These are phyloP conservation scores for Plebejus melissa DNA, from an alignment of 2,888 invertebrate species.

Conservation along the genomic window DNA sequence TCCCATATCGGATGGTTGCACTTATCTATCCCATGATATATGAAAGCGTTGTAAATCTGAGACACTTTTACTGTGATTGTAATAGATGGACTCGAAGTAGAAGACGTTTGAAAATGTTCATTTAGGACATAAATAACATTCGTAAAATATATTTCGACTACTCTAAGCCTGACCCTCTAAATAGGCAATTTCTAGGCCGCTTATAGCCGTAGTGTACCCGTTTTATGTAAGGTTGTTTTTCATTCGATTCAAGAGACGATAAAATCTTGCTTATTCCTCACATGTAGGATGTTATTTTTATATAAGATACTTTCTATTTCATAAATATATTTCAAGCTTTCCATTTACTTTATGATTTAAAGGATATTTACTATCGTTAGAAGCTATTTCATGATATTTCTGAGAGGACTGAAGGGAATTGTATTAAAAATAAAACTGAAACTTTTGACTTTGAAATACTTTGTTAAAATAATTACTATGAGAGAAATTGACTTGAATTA, in stretches of 20 bases:
- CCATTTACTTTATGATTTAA: not conserved
- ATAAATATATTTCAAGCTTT: not conserved
- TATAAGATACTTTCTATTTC: not conserved
- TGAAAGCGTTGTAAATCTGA: constrained; percentile 9
- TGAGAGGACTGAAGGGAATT: not conserved
- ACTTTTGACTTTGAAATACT: too few relatives aligned
- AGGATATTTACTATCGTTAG: not conserved
- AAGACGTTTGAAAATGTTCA: constrained; percentile 21
- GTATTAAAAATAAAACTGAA: too few relatives aligned
- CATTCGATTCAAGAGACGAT: constrained; percentile 8
- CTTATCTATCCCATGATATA: not conserved
- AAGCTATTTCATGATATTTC: not conserved
- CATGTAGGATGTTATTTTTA: constrained; percentile 5
- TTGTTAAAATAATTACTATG: too few relatives aligned
- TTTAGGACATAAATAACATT: constrained; percentile 11
- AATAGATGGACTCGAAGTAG: constrained; percentile 1
- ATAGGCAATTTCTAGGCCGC: constrained; percentile 29
- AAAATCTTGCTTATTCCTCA: constrained; percentile 14
- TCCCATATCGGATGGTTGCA: not conserved
- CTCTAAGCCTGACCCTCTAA: constrained; percentile 27
- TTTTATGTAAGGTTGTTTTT: constrained; percentile 25
- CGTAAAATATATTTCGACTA: constrained; percentile 25
- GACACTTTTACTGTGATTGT: not conserved
- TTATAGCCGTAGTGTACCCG: constrained; percentile 15
- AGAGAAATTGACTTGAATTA: too few relatives aligned